phyloP scores from a whole-genome alignment of 2,888 invertebrate species.

The Bruchidius siliquastri region DNA sequence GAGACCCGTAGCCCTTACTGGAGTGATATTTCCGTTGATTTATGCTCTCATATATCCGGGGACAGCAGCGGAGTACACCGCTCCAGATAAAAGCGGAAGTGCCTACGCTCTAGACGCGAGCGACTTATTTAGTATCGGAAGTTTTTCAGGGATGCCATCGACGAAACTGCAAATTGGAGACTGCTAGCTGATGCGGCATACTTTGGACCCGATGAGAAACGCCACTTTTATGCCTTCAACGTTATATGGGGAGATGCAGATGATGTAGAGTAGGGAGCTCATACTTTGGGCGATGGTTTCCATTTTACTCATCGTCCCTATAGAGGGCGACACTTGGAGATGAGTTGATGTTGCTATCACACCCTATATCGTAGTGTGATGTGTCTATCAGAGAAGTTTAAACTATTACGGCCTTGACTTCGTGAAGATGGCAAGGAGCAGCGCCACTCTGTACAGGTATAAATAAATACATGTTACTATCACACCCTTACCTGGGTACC shows the following conservation, averaged over 20 bases:
- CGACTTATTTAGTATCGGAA: not conserved
- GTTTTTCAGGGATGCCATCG: not conserved
- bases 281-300: too few relatives aligned
- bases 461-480: too few relatives aligned
- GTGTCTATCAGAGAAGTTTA: too few relatives aligned
- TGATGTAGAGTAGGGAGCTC: not conserved
- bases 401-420: too few relatives aligned
- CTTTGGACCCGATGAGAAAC: not conserved
- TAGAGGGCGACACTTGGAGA: too few relatives aligned
- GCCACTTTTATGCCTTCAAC: not conserved
- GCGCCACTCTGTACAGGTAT: too few relatives aligned
- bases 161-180: not conserved
- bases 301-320: too few relatives aligned
- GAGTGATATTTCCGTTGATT: conserved; percentile 29
- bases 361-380: too few relatives aligned
- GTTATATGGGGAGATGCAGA: not conserved
- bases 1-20: conserved; percentile 18
- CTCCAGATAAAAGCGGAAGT: not conserved
- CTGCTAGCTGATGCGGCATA: not conserved
- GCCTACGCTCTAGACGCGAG: not conserved
- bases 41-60: conserved; percentile 21
- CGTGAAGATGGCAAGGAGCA: too few relatives aligned
- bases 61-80: not conserved
- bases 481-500: too few relatives aligned
- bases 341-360: too few relatives aligned